phyloP scores from a whole-genome alignment of 1,140 invertebrate species.

The Plectrocnemia conspersa region DNA sequence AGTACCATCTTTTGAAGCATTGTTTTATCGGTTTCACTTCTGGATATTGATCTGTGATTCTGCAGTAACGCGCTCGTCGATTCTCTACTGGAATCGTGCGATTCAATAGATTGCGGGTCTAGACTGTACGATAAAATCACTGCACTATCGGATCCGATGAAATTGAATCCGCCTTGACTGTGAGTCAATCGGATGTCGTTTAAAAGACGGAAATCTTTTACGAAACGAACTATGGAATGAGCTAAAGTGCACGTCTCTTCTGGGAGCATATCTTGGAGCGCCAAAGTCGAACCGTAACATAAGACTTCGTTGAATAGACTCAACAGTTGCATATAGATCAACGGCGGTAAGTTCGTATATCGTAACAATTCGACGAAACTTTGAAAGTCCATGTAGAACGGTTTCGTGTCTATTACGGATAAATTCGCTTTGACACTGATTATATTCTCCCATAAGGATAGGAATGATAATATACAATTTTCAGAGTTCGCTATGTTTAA shows the following conservation, averaged over 20 bases:
- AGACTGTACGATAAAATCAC: slow-evolving; percentile 18
- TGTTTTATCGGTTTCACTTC: slow-evolving; percentile 58
- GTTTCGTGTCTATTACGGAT: slow-evolving; percentile 81
- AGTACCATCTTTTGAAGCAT: slow-evolving; percentile 80
- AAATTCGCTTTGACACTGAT: slow-evolving; percentile 87
- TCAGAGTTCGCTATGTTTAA: slow-evolving; percentile 56
- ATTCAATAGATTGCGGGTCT: slow-evolving; percentile 11
- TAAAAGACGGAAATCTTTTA: slow-evolving; percentile 77
- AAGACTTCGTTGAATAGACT: slow-evolving; percentile 82
- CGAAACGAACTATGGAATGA: slow-evolving; percentile 76
- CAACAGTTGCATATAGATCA: slow-evolving; percentile 79
- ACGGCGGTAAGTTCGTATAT: slow-evolving; percentile 65
- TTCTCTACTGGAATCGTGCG: slow-evolving; percentile 41
- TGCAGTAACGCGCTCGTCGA: slow-evolving; percentile 44
- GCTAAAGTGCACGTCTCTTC: slow-evolving; percentile 83
- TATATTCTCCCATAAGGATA: slow-evolving; percentile 83
- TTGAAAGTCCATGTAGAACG: slow-evolving; percentile 80
- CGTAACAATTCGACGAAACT: slow-evolving; percentile 70
- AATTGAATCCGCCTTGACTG: slow-evolving; percentile 52
- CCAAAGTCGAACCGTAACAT: slow-evolving; percentile 84
- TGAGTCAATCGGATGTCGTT: slow-evolving; percentile 52
- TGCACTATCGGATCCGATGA: slow-evolving; percentile 51
- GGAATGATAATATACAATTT: slow-evolving; percentile 73
- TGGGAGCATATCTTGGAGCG: slow-evolving; percentile 77
- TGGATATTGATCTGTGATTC: slow-evolving; percentile 37